Percentiles rank a stretch among this genome's conserved stretches.
These are phyloP conservation scores for Corythucha ciliata DNA, from an alignment of 2,888 invertebrate species.

Conservation along the genomic window DNA sequence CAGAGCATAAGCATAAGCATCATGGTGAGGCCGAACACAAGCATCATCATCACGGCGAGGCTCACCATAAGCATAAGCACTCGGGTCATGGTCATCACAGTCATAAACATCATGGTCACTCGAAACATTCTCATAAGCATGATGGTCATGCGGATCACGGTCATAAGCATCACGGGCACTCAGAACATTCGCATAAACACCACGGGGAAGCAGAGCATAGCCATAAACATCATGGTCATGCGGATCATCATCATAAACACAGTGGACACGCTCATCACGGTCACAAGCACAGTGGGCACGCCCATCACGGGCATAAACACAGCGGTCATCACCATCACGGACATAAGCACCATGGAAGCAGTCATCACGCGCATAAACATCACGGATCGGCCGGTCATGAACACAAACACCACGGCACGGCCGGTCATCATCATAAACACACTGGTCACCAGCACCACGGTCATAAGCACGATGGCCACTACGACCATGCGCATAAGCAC, in stretches of 20 bases:
- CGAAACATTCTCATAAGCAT: conserved; percentile 27
- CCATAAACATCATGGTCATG: conserved; percentile 30
- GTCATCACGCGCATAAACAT: conserved; percentile 33
- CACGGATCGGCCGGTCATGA: conserved; percentile 32
- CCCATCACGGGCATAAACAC: conserved; percentile 32
- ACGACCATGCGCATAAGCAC: conserved; percentile 28
- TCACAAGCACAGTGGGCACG: conserved; percentile 32
- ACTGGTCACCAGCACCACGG: conserved; percentile 27
- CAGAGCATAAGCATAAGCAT: conserved; percentile 32
- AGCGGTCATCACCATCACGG: conserved; percentile 32
- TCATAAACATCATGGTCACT: conserved; percentile 29
- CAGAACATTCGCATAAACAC: conserved; percentile 30
- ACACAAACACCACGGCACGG: conserved; percentile 34
- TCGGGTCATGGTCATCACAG: conserved; percentile 24
- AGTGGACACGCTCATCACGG: conserved; percentile 30
- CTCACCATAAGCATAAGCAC: conserved; percentile 28
- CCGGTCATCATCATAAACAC: conserved; percentile 34
- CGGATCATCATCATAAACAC: conserved; percentile 28
- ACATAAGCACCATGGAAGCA: conserved; percentile 32
- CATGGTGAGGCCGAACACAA: conserved; percentile 28
- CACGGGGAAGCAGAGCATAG: conserved; percentile 32
- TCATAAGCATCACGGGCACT: conserved; percentile 29
- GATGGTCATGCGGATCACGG: conserved; percentile 23
- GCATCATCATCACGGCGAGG: conserved; percentile 34
- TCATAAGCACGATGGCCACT: conserved; percentile 33